A percentile compares a stretch with the other conserved stretches of the same genome.
Conservation (phyloP, 2,888 invertebrate species). For the Drosophila hawaiiensis region DNA sequence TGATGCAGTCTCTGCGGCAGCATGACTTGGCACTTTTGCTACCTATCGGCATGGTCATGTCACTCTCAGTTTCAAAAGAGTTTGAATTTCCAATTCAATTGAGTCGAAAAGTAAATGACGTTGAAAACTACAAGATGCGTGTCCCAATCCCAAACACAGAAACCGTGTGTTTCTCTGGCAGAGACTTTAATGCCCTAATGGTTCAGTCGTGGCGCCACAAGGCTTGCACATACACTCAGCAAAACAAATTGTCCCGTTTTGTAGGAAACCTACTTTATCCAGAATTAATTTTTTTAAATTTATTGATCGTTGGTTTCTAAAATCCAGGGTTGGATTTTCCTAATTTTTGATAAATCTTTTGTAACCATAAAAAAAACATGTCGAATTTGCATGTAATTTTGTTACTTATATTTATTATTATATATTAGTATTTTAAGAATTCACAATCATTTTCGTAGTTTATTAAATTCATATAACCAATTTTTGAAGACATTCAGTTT, state of each 20-base stretch:
- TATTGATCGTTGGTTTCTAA: background rate
- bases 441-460: background rate
- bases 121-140: constrained; percentile 58
- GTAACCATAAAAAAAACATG: background rate
- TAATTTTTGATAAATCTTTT: background rate
- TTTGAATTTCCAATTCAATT: constrained; percentile 76
- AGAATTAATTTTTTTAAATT: background rate
- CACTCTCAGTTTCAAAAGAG: constrained; percentile 75
- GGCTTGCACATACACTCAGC: constrained; percentile 6
- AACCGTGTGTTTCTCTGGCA: constrained; percentile 20
- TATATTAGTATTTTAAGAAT: background rate
- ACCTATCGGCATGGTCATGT: constrained; percentile 73
- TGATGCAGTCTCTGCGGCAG: constrained; percentile 58
- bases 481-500: background rate
- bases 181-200: constrained; percentile 73
- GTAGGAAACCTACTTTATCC: background rate
- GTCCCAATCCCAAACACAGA: constrained; percentile 3
- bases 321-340: background rate
- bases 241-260: background rate
- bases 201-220: constrained; percentile 80
- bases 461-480: background rate
- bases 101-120: constrained; percentile 71
- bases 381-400: background rate
- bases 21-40: constrained; percentile 73
- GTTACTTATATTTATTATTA: background rate